Base-by-base conservation (phyloP, 2,888 invertebrate species). In the Cheilosia variabilis region DNA sequence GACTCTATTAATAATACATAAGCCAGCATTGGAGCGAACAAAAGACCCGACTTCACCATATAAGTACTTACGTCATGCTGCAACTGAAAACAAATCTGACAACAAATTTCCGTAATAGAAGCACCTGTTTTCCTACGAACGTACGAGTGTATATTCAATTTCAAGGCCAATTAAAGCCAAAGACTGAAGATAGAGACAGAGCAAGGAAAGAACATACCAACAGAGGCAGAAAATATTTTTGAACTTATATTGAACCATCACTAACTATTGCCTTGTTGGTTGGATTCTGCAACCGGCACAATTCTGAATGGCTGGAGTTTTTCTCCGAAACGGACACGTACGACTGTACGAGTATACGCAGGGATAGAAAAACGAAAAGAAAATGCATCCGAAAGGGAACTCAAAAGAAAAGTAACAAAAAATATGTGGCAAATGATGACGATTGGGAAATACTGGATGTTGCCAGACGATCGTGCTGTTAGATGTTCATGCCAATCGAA, bases 381-480 rank as follows among this genome's bases (percentile, higher is more conserved):
- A 63, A 45, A 55, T 27, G 45, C 31, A 55, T 2, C 27, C 19
- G 24, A 60, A 50, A 41, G 37, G 22, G 7, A 27, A 45, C 6
- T 19, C 15, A 13, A 62, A 69, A 71, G 17, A 47, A 58, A 43
- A 71, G n/a, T 10, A 45, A 50, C 13, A 31, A 37, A 31, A 53
- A 53, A 66, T 66, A 17, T 53, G 66, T 41, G 68, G 52, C 68
- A 60, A 45, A 47, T 50, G 71, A 69, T 71, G 71, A 71, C 71
- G 34, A 60, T 60, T 47, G 58, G 13, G 45, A 47, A 57, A 69
- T 47, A 31, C n/a, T 31, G 22, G 22, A 31, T 71, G 45, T 57
- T 45, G 43, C 68, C 22, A 47, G 31, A 10, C 19, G 19, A 17
- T 47, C 47, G 47, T 45, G 45, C 45, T 45, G 45, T 17, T 45